A percentile compares a stretch with the other conserved stretches of the same genome.
phyloP scores from a whole-genome alignment of 2,113 vertebrate genomes.

The Pangasianodon gigas region DNA sequence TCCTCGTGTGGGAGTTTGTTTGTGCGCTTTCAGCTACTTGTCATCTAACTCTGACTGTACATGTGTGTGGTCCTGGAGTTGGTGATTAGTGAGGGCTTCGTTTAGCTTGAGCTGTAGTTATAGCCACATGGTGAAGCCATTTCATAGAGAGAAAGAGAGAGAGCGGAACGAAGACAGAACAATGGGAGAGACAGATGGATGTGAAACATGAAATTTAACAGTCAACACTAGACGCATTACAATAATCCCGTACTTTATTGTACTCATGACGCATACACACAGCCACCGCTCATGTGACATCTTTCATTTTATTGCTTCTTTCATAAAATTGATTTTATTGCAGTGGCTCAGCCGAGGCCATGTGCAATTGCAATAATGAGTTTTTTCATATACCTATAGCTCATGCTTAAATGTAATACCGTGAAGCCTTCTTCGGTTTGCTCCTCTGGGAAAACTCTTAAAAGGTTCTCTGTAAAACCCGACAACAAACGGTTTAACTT shows the following conservation, averaged over 20 bases:
- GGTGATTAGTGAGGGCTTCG: constrained; percentile 20
- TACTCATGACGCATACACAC: not conserved
- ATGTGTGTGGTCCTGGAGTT: constrained; percentile 38
- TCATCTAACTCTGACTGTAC: not conserved
- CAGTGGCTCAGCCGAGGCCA: not conserved
- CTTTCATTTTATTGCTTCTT: not conserved
- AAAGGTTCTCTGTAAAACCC: not conserved
- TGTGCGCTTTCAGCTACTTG: constrained; percentile 29
- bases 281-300: not conserved
- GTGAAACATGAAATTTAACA: not conserved
- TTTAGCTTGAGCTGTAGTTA: constrained; percentile 26
- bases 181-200: not conserved
- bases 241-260: not conserved
- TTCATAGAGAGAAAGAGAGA: not conserved
- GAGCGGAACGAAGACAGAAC: not conserved
- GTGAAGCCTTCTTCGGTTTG: not conserved
- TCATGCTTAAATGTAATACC: not conserved
- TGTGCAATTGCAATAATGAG: not conserved
- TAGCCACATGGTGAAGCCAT: constrained; percentile 37
- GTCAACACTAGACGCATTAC: not conserved
- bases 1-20: constrained; percentile 25
- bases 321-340: not conserved
- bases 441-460: not conserved
- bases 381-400: not conserved
- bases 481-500: not conserved